phyloP scores from a whole-genome alignment of 2,797 vertebrate genomes.

The Molothrus ater region DNA sequence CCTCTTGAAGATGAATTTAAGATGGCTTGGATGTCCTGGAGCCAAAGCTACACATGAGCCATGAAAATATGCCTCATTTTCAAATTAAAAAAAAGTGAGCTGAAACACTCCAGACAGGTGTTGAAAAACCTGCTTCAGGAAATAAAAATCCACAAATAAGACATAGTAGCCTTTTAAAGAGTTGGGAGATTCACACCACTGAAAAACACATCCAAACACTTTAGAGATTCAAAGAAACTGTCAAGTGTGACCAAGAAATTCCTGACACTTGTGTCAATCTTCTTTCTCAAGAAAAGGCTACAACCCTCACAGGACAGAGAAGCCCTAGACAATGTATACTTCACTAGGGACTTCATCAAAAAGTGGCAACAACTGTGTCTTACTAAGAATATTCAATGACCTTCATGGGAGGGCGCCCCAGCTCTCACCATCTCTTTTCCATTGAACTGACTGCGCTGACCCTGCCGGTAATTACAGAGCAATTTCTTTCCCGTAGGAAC shows the following conservation, averaged over 20 bases:
- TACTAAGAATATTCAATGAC: neutral
- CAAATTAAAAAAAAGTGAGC: neutral
- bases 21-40: neutral
- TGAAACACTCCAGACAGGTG: neutral
- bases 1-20: neutral
- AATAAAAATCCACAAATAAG: neutral
- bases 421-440: neutral
- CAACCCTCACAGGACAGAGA: neutral
- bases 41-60: neutral
- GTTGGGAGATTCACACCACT: neutral
- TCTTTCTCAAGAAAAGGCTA: neutral
- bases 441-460: conserved; percentile 18
- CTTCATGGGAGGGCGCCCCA: neutral
- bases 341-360: neutral
- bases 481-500: conserved; percentile 14
- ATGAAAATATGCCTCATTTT: neutral
- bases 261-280: neutral
- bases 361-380: neutral
- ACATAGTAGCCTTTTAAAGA: neutral
- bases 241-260: neutral
- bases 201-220: neutral
- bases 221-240: neutral
- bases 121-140: neutral
- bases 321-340: neutral
- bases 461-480: conserved; percentile 62